Evolutionary conservation across 1,140 invertebrate genomes (phyloP), one percentile per base, ranked within the genome.

Genomic region (Caenorhabditis inopinata): DNA sequence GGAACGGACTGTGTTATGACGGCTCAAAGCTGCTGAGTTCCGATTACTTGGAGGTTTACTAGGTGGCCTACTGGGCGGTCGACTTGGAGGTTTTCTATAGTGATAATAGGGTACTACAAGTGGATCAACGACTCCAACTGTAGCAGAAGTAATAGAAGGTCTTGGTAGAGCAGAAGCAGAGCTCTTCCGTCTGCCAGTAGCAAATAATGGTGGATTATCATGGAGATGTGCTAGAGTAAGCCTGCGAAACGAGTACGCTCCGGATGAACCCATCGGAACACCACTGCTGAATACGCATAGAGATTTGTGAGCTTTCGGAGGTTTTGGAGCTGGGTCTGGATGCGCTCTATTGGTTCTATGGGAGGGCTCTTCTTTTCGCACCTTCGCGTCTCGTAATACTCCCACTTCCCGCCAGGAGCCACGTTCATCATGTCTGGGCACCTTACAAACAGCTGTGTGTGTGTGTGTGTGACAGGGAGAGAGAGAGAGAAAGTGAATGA

Each of bases 1-100:
- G 45, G 76, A 78, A 25, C 76, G 9, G 7, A 53, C 76, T 25
- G 76, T 78, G 23, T 78, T 78, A 42, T 78, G 76, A 9, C 76
- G 76, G 12, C 49, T 58, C 2, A 78, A 12, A 23, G 49, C 47
- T 21, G 58, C 58, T 3, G 58, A 68, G 9, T 68, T 68, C 12
- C 35, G 51, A 68, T 45, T 78, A 46, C 49, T 62, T 0, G 76
- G 76, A 2, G 76, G 76, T 25, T 78, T 78, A 45, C 49, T 58
- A 0, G 76, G 76, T 1, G 76, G 76, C 12, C 76, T 51, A 53
- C 49, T 58, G 3, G 76, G 76, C 11, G 76, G 76, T 21, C 76
- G 62, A 25, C 49, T 58, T 23, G 76, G 76, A 45, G 76, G 76
- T 18, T 42, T 58, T n/a, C 76, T 32, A 25, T 78, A 78, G 53